Conservation (phyloP, 2,888 invertebrate species). For the Apotomis capreana region DNA sequence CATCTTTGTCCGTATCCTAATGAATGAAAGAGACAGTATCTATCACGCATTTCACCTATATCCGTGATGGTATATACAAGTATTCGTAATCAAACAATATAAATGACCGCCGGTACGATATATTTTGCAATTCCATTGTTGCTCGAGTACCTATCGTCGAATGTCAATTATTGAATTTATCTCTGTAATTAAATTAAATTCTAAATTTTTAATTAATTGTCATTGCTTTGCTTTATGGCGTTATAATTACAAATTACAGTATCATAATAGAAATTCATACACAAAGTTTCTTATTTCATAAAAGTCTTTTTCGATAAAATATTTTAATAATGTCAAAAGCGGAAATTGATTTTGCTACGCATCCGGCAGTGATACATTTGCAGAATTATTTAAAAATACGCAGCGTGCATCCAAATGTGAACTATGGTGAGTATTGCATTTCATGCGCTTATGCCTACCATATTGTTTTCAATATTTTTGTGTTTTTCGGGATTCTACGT, state of each 20-base stretch:
- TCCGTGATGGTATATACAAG: too few species aligned
- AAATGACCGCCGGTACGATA: constrained; percentile 4
- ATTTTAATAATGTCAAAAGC: constrained; percentile 6
- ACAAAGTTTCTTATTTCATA: too few species aligned
- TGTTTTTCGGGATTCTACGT: too few species aligned
- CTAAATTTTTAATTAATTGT: not conserved
- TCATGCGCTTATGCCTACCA: too few species aligned
- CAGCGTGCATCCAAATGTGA: constrained; percentile 88
- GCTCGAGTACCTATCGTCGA: not conserved
- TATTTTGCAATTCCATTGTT: not conserved
- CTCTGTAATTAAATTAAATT: not conserved
- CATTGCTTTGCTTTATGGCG: too few species aligned
- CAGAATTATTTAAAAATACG: constrained; percentile 88
- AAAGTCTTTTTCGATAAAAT: too few species aligned
- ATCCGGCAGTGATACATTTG: constrained; percentile 86
- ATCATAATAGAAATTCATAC: not conserved
- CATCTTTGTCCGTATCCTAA: too few species aligned
- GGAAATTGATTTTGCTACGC: constrained; percentile 52
- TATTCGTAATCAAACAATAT: constrained; percentile 5
- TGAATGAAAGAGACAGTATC: too few species aligned
- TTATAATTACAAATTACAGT: too few species aligned
- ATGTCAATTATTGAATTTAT: not conserved
- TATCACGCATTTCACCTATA: too few species aligned
- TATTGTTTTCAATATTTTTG: too few species aligned
- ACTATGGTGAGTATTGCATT: constrained; percentile 84